Evolutionary conservation across 1,140 invertebrate genomes (phyloP).

Genomic region (fruit fly (Drosophila melanogaster)): DNA sequence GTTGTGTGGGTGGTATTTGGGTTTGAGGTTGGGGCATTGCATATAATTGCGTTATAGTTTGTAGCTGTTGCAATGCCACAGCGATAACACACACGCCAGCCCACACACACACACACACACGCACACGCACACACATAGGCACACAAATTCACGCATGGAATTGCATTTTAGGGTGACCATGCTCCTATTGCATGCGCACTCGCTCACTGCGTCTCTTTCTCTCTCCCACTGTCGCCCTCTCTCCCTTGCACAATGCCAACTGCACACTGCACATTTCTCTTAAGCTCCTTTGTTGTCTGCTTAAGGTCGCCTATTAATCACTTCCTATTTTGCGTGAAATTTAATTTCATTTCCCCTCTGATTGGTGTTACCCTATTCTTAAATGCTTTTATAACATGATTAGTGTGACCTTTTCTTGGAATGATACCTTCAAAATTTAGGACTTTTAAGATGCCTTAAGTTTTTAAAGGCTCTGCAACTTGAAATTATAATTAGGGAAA

Average conservation of each 20-base stretch:
- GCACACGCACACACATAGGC: too few relatives aligned
- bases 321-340: slow-evolving; percentile 56
- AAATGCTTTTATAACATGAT: background rate
- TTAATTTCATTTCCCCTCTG: too few relatives aligned
- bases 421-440: background rate
- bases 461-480: too few relatives aligned
- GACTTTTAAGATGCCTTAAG: too few relatives aligned
- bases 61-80: slow-evolving; percentile 67
- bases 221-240: background rate
- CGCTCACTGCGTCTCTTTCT: slow-evolving; percentile 59
- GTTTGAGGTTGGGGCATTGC: slow-evolving; percentile 36
- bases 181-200: slow-evolving; percentile 55
- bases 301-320: slow-evolving; percentile 64
- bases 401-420: background rate
- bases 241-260: background rate
- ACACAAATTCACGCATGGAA: slow-evolving; percentile 4
- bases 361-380: slow-evolving; percentile 1
- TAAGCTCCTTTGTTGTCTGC: slow-evolving; percentile 46
- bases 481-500: background rate
- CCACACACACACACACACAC: slow-evolving; percentile 8
- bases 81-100: slow-evolving; percentile 69
- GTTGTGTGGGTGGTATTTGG: slow-evolving; percentile 1
- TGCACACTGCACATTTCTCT: slow-evolving; percentile 13
- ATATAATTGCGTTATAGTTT: slow-evolving; percentile 81
- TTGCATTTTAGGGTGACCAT: slow-evolving; percentile 66